Conservation (phyloP, 2,888 invertebrate species). For the Ceriagrion tenellum region DNA sequence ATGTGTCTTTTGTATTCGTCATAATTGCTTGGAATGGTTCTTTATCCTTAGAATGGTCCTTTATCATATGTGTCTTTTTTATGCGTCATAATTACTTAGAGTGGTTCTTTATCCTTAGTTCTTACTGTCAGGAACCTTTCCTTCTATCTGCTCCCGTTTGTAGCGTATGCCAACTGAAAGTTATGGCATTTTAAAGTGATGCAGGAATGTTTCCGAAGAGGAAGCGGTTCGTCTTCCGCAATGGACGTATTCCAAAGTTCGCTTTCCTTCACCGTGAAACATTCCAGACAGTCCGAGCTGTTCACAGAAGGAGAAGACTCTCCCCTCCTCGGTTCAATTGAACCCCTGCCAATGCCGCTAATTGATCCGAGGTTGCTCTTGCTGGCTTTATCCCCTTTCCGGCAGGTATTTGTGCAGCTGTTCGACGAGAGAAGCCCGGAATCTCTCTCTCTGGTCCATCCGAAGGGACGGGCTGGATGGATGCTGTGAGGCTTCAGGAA, state of each 20-base stretch:
- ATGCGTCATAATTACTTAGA: too few relatives aligned
- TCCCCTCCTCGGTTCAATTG: neutral
- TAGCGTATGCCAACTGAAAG: neutral
- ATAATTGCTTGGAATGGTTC: too few relatives aligned
- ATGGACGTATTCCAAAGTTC: conserved; percentile 18
- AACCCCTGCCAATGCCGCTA: conserved; percentile 15
- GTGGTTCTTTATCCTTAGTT: too few relatives aligned
- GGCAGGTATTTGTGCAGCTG: conserved; percentile 15
- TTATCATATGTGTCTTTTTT: too few relatives aligned
- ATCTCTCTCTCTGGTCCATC: neutral
- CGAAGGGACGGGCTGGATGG: neutral
- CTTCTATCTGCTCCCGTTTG: too few relatives aligned
- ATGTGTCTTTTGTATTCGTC: too few relatives aligned
- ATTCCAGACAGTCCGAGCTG: neutral
- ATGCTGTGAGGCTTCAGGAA: too few relatives aligned
- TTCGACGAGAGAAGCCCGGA: neutral
- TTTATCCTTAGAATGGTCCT: too few relatives aligned
- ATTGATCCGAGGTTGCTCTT: neutral
- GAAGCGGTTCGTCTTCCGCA: neutral
- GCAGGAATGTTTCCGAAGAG: neutral
- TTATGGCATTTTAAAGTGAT: neutral
- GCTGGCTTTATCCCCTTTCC: neutral
- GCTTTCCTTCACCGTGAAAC: neutral
- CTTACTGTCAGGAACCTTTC: too few relatives aligned
- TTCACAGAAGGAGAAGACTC: neutral